Conservation (phyloP, 2,797 vertebrate genomes). For the Gephyroberyx darwinii region DNA sequence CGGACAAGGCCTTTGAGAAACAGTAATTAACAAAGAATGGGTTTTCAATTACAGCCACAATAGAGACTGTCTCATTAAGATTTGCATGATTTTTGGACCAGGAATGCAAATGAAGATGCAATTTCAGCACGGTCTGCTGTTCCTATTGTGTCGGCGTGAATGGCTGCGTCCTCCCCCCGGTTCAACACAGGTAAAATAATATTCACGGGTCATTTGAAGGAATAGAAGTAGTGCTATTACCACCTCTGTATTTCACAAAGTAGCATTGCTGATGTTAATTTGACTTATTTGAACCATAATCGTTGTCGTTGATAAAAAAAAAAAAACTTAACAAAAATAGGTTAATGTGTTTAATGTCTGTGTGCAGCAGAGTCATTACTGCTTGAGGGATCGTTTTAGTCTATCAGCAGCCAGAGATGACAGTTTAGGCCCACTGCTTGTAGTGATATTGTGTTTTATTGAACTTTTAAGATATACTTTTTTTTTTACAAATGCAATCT, state of each 20-base stretch:
- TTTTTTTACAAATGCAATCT: not conserved
- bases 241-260: conserved; percentile 69
- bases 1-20: conserved; percentile 78
- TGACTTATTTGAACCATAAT: conserved; percentile 57
- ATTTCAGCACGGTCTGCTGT: conserved; percentile 84
- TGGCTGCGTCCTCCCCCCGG: conserved; percentile 75
- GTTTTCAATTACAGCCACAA: conserved; percentile 85
- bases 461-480: not conserved
- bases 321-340: conserved; percentile 35
- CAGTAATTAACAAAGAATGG: conserved; percentile 83
- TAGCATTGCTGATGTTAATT: conserved; percentile 52
- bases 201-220: conserved; percentile 82
- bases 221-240: conserved; percentile 69
- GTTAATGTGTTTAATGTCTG: conserved; percentile 42
- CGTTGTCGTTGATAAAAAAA: conserved; percentile 23
- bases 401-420: conserved; percentile 11
- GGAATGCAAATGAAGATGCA: conserved; percentile 85
- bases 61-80: conserved; percentile 84
- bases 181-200: conserved; percentile 84
- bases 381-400: not conserved
- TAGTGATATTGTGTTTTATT: not conserved
- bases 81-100: conserved; percentile 81
- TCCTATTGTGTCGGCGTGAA: conserved; percentile 80
- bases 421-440: not conserved
- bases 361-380: conserved; percentile 40